These are phyloP conservation scores for Xyliphius kryptos DNA, from an alignment of 2,113 vertebrate genomes.

Conservation along the genomic window DNA sequence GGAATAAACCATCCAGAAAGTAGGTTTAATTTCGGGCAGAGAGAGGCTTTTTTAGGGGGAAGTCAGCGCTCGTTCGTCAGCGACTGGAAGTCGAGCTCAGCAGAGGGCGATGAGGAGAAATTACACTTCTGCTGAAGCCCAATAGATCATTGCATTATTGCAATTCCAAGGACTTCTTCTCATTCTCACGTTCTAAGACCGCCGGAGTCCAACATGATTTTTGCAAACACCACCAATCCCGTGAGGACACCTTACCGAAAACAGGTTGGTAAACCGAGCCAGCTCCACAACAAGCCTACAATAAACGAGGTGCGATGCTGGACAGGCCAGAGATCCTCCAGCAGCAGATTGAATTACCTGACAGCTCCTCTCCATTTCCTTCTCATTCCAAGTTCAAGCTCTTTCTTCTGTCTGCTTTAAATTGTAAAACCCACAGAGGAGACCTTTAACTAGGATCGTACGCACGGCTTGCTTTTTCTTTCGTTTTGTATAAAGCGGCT, in stretches of 20 bases:
- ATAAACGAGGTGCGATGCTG: background rate
- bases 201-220: conserved; percentile 76
- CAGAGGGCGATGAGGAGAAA: conserved; percentile 43
- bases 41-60: background rate
- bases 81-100: conserved; percentile 14
- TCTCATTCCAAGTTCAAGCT: background rate
- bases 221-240: conserved; percentile 80
- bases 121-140: conserved; percentile 31
- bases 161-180: conserved; percentile 18
- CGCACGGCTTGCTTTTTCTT: background rate
- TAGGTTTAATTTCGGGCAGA: background rate
- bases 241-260: conserved; percentile 79
- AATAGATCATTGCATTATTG: conserved; percentile 9
- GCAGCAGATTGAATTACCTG: background rate
- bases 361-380: background rate
- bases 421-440: background rate
- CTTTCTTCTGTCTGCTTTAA: background rate
- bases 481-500: background rate
- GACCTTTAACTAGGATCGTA: background rate
- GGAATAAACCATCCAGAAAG: conserved; percentile 33
- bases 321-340: conserved; percentile 10
- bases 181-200: conserved; percentile 25
- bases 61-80: background rate
- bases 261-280: conserved; percentile 70
- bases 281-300: background rate